Percentiles rank a stretch among this genome's conserved stretches.
phyloP scores from a whole-genome alignment of 2,888 invertebrate species.

The Eupithecia abbreviata region DNA sequence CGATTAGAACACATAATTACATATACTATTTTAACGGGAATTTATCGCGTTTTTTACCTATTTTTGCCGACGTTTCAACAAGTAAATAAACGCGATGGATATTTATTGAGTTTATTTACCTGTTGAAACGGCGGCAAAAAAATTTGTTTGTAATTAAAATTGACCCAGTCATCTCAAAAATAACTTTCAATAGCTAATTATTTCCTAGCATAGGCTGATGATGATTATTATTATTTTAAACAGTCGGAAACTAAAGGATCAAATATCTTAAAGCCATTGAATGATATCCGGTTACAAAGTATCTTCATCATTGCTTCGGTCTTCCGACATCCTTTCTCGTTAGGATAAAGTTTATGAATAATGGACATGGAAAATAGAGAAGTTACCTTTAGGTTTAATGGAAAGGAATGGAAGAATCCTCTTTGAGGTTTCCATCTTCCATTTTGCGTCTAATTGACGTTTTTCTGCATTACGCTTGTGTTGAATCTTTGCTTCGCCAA shows the following conservation, averaged over 20 bases:
- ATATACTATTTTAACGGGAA: too few relatives aligned
- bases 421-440: background rate
- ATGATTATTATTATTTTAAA: background rate
- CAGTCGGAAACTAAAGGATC: background rate
- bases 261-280: slow-evolving; percentile 4
- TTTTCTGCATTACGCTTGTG: background rate
- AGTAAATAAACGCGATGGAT: too few relatives aligned
- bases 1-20: too few relatives aligned
- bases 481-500: background rate
- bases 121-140: too few relatives aligned
- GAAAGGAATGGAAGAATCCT: background rate
- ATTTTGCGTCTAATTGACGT: background rate
- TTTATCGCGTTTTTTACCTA: too few relatives aligned
- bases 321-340: slow-evolving; percentile 16
- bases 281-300: background rate
- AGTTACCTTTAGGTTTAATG: background rate
- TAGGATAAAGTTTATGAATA: slow-evolving; percentile 28
- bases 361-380: slow-evolving; percentile 20
- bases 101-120: too few relatives aligned
- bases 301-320: slow-evolving; percentile 17
- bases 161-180: background rate
- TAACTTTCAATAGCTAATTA: background rate
- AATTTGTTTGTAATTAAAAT: background rate
- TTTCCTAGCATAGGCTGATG: background rate
- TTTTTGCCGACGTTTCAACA: too few relatives aligned